Evolutionary conservation across 1,140 invertebrate species (phyloP).

Genomic region (Rhyacophila brunnea): DNA sequence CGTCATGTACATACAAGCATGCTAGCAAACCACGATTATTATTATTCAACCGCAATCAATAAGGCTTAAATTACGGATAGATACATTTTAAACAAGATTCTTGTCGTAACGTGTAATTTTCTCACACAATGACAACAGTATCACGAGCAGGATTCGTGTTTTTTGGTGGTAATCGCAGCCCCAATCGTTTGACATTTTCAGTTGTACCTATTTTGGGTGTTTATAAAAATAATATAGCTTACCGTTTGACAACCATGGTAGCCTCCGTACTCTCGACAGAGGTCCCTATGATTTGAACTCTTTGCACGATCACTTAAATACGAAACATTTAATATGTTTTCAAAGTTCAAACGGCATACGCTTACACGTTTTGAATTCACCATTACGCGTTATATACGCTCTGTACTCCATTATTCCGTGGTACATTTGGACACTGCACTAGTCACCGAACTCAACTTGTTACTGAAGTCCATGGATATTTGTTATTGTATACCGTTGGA

Average conservation of each 20-base stretch:
- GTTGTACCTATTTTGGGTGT: neutral
- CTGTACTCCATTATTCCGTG: constrained; percentile 12
- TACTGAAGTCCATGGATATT: constrained; percentile 1
- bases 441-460: neutral
- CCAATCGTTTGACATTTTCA: neutral
- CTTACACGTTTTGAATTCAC: constrained; percentile 8
- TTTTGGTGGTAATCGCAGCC: neutral
- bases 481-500: neutral
- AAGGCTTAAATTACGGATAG: no score
- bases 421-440: constrained; percentile 11
- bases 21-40: no score
- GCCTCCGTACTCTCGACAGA: constrained; percentile 53
- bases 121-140: neutral
- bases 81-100: no score
- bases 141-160: constrained; percentile 4
- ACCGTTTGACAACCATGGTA: constrained; percentile 57
- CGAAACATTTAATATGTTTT: constrained; percentile 15
- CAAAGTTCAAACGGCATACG: constrained; percentile 10
- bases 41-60: no score
- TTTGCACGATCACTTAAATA: constrained; percentile 2
- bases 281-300: constrained; percentile 51
- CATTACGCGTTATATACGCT: constrained; percentile 6
- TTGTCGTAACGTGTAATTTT: neutral
- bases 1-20: no score
- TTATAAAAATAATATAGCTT: constrained; percentile 29